Base-by-base conservation (phyloP, 2,113 vertebrate genomes). In the Peromyscus leucopus region DNA sequence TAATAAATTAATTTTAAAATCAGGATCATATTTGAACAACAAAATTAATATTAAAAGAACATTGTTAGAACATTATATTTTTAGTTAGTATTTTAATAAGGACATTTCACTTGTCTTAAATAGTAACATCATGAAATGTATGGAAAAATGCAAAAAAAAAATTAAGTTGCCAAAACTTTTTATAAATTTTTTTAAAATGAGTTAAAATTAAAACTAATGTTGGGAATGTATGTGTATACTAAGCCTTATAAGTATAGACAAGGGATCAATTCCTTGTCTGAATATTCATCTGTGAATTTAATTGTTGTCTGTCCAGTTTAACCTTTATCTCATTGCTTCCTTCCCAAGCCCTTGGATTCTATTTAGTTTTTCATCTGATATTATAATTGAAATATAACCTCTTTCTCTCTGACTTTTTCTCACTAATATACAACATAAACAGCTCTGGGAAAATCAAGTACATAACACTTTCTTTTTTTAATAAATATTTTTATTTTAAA, bases 11-110 rank as follows among this genome's bases (percentile, higher is more conserved):
- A 86, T 85, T 72, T 88, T 91, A 71, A 91, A 84, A 91, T 89
- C 39, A 91, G 46, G 7, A 3, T 89, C 39, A 83, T 86, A 76
- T 72, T 85, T 94, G 5, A 33, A 55, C 89, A 93, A 63, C 17
- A 75, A 94, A 6, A 80, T n/a, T 91, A 85, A 94, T 11, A 48
- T 93, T 71, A 79, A 96, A 96, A 75, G n/a, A 59, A 22, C 84
- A 85, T 71, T 12, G 67, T 69, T 92, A 46, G 19, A 67, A 91
- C 3, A 75, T 80, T 67, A 65, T 71, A 89, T 59, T 26, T 51
- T 26, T 1, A 79, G 19, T 88, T 94, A 51, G 1, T 67, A 79
- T 94, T 91, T 92, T 74, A 76, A 79, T 87, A 86, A 86, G 28
- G n/a, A n/a, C 36, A 59, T 24, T 76, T 6, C 3, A 79, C 92